Evolutionary conservation across 2,888 invertebrate species (phyloP).

Genomic region (Drosophila histrio): DNA sequence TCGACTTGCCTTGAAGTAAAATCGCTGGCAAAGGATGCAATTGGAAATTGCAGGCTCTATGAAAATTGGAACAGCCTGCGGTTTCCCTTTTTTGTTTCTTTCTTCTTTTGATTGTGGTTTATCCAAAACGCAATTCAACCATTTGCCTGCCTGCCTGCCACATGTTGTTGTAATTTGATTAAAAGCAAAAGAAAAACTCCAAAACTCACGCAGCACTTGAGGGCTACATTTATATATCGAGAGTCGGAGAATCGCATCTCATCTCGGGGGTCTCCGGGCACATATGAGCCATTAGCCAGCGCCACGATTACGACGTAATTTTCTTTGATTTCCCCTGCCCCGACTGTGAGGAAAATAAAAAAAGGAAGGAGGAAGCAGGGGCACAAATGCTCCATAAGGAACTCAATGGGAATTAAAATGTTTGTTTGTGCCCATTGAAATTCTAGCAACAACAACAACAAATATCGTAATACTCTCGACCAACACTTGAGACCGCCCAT

Average conservation of each 20-base stretch:
- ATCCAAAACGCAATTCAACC: constrained; percentile 19
- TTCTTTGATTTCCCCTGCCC: constrained; percentile 27
- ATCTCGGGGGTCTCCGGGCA: constrained; percentile 10
- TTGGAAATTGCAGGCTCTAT: constrained; percentile 47
- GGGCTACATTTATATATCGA: constrained; percentile 41
- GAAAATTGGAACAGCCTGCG: constrained; percentile 73
- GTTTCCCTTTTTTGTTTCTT: constrained; percentile 19
- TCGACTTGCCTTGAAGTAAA: not conserved
- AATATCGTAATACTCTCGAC: constrained; percentile 33
- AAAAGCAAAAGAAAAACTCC: constrained; percentile 9
- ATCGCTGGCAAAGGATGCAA: constrained; percentile 10
- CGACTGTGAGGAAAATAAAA: not conserved
- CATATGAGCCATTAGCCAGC: constrained; percentile 59
- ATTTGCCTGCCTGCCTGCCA: constrained; percentile 13
- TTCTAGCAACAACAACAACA: constrained; percentile 22
- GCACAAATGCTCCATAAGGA: constrained; percentile 57
- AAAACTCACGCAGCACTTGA: constrained; percentile 52
- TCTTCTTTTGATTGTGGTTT: not conserved
- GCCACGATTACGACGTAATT: constrained; percentile 74
- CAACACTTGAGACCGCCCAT: constrained; percentile 67
- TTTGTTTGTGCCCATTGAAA: constrained; percentile 51
- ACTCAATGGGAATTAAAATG: constrained; percentile 78
- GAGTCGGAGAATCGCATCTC: not conserved
- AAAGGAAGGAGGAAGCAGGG: not conserved
- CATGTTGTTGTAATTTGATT: constrained; percentile 37